A percentile compares a stretch with the other conserved stretches of the same genome.
Evolutionary conservation across 2,797 vertebrate species (phyloP).

Genomic region (Limosa lapponica): DNA sequence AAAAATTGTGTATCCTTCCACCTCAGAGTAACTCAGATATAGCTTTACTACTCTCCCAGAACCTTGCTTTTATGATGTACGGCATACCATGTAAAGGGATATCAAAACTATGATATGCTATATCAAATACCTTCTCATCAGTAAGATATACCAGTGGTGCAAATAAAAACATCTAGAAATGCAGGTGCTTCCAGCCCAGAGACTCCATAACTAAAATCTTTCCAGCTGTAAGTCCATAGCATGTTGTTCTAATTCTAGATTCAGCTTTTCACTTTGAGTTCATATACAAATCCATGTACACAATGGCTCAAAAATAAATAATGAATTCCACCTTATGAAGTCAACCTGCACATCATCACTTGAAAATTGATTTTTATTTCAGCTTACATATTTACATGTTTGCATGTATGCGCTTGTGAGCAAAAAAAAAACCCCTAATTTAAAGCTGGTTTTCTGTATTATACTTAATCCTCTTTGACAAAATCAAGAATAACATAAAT

Average conservation of each 20-base stretch:
- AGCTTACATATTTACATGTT: neutral
- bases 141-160: neutral
- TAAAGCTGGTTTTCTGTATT: neutral
- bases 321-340: neutral
- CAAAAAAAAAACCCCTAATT: rapidly evolving
- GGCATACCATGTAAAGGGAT: neutral
- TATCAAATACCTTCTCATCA: neutral
- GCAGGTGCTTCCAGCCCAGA: neutral
- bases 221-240: neutral
- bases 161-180: neutral
- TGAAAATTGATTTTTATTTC: neutral
- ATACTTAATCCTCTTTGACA: neutral
- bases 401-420: neutral
- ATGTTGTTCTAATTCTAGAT: neutral
- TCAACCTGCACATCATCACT: neutral
- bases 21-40: neutral
- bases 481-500: neutral
- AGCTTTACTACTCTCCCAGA: neutral
- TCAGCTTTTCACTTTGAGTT: neutral
- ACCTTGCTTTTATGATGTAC: neutral
- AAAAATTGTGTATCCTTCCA: neutral
- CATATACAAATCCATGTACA: neutral
- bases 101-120: neutral
- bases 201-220: neutral
- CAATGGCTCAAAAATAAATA: neutral